Conservation (phyloP, 2,888 invertebrate genomes). For the Atrina japonica region DNA sequence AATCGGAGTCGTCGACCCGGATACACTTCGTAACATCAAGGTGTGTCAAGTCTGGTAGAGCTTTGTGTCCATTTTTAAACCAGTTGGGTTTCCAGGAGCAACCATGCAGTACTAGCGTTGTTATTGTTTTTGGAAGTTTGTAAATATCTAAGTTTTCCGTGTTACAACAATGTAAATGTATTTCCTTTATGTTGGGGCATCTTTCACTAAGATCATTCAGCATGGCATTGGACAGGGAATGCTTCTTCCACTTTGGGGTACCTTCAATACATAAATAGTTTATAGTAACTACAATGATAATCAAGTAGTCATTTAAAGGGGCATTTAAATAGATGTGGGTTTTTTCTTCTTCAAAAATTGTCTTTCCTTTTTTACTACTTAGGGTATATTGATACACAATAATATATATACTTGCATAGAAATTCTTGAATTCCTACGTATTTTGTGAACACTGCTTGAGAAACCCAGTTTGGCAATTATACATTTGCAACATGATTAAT, state of each 20-base stretch:
- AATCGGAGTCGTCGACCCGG: conserved; percentile 60
- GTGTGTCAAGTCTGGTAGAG: conserved; percentile 54
- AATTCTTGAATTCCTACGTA: too few relatives aligned
- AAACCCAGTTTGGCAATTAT: too few relatives aligned
- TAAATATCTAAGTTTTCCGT: conserved; percentile 54
- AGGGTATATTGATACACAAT: too few relatives aligned
- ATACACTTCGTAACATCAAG: conserved; percentile 56
- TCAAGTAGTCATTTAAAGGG: neutral
- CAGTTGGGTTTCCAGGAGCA: conserved; percentile 66
- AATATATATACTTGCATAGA: too few relatives aligned
- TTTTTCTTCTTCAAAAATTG: too few relatives aligned
- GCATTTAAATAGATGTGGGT: too few relatives aligned
- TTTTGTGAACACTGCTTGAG: too few relatives aligned
- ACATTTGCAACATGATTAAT: too few relatives aligned
- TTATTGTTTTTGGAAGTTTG: conserved; percentile 59
- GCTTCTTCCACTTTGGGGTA: conserved; percentile 60
- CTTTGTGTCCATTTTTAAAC: conserved; percentile 53
- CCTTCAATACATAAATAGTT: conserved; percentile 34
- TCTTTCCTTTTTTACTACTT: too few relatives aligned
- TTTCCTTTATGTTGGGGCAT: conserved; percentile 67
- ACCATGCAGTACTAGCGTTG: conserved; percentile 49
- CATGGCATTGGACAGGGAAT: conserved; percentile 70
- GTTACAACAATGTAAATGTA: conserved; percentile 60
- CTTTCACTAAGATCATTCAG: conserved; percentile 66
- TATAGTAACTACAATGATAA: neutral